A percentile compares a stretch with the other conserved stretches of the same genome.
Evolutionary conservation across 37 sponge, comb jelly and placozoan species (phyloP).

Genomic region (Haliclona indistincta): DNA sequence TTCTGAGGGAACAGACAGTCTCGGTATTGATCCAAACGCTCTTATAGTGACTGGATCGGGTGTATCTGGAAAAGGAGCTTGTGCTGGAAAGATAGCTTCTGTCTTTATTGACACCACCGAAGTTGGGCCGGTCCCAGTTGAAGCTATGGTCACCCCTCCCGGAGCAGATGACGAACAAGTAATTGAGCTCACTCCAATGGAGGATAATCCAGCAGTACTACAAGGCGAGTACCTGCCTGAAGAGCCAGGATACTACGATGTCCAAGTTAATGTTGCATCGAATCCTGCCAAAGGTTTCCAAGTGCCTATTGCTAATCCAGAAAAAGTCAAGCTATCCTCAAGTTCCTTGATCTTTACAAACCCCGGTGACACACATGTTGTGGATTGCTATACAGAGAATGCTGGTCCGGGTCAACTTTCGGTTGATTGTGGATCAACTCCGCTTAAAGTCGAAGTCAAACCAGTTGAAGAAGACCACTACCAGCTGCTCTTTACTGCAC

Average conservation of each 20-base stretch:
- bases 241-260: conserved; percentile 66
- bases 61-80: conserved; percentile 81
- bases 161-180: conserved; percentile 37
- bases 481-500: not conserved
- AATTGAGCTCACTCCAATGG: conserved; percentile 16
- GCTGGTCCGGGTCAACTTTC: conserved; percentile 78
- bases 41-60: conserved; percentile 83
- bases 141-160: conserved; percentile 61
- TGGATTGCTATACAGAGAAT: conserved; percentile 54
- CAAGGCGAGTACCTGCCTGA: conserved; percentile 46
- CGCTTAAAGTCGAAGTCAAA: conserved; percentile 22
- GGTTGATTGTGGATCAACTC: conserved; percentile 21
- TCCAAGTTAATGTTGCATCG: conserved; percentile 78
- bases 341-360: conserved; percentile 68
- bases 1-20: conserved; percentile 72
- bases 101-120: conserved; percentile 77
- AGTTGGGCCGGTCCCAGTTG: conserved; percentile 74
- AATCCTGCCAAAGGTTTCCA: conserved; percentile 68
- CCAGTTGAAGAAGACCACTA: conserved; percentile 23
- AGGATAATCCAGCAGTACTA: conserved; percentile 18
- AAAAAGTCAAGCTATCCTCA: conserved; percentile 46
- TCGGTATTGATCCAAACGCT: conserved; percentile 74
- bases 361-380: conserved; percentile 26
- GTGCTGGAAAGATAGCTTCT: conserved; percentile 58
- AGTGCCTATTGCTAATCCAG: conserved; percentile 70